Evolutionary conservation across 2,797 vertebrate genomes (phyloP).

Genomic region (Darevskia mixta): DNA sequence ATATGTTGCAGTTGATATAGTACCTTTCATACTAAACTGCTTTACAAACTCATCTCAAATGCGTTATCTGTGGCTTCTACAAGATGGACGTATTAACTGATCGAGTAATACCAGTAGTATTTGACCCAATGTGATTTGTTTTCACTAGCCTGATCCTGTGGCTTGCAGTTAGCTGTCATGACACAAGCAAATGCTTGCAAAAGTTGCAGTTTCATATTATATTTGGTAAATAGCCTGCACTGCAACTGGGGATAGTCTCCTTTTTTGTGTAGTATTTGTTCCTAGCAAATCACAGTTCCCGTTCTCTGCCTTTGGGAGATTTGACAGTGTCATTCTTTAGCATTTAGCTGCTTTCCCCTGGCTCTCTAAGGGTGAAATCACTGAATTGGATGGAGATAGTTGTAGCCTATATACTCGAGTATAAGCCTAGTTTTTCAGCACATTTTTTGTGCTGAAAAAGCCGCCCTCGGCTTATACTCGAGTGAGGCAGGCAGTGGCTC

Average conservation of each 20-base stretch:
- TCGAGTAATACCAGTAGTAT: background rate
- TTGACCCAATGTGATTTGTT: background rate
- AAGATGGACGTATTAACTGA: background rate
- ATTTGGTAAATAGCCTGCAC: background rate
- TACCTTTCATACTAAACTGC: background rate
- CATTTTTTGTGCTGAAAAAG: too few species aligned
- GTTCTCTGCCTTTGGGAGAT: background rate
- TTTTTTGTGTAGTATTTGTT: background rate
- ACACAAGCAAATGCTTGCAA: background rate
- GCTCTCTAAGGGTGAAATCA: background rate
- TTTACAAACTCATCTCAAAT: slow-evolving; percentile 4
- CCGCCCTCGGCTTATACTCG: too few species aligned
- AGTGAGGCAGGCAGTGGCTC: too few species aligned
- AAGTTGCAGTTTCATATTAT: background rate
- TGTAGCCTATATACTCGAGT: too few species aligned
- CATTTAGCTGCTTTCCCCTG: background rate
- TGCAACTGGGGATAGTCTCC: background rate
- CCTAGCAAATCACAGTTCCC: background rate
- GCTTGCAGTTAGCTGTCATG: background rate
- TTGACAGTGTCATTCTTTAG: background rate
- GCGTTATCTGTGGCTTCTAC: background rate
- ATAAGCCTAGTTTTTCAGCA: too few species aligned
- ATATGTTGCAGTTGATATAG: background rate
- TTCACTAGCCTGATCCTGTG: background rate
- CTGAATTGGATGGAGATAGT: background rate